These are phyloP conservation scores for Myopa tessellatipennis DNA, from an alignment of 2,888 invertebrate species.

Conservation along the genomic window DNA sequence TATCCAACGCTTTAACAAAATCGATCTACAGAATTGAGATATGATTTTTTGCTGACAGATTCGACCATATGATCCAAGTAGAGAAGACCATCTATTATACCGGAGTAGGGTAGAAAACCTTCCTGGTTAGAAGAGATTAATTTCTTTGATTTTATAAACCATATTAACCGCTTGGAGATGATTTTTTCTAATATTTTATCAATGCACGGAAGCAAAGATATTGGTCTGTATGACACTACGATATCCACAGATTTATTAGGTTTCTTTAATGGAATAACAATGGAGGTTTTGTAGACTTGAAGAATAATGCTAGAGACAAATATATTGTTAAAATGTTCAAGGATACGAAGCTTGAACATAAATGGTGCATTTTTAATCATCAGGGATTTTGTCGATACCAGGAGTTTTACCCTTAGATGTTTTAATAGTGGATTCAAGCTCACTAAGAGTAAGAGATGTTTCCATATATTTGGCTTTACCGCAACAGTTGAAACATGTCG, in stretches of 20 bases:
- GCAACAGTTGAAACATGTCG: no score
- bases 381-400: conserved; percentile 38
- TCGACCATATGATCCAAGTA: conserved; percentile 10
- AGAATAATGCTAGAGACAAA: conserved; percentile 19
- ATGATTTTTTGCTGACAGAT: conserved; percentile 21
- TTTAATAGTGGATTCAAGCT: background rate
- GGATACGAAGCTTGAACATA: background rate
- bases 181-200: conserved; percentile 41
- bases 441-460: conserved; percentile 8
- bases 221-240: conserved; percentile 31
- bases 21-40: conserved; percentile 26
- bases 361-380: conserved; percentile 33
- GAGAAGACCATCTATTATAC: conserved; percentile 8
- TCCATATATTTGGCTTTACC: conserved; percentile 2
- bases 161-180: conserved; percentile 27
- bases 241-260: conserved; percentile 11
- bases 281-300: conserved; percentile 38
- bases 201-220: conserved; percentile 35
- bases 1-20: conserved; percentile 31
- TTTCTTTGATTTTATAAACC: conserved; percentile 28
- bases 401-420: conserved; percentile 23
- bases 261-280: conserved; percentile 37
- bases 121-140: conserved; percentile 32
- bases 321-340: conserved; percentile 36
- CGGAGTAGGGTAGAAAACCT: conserved; percentile 27